Base-by-base conservation (phyloP, 2,113 vertebrate genomes). In the Channa maculata region DNA sequence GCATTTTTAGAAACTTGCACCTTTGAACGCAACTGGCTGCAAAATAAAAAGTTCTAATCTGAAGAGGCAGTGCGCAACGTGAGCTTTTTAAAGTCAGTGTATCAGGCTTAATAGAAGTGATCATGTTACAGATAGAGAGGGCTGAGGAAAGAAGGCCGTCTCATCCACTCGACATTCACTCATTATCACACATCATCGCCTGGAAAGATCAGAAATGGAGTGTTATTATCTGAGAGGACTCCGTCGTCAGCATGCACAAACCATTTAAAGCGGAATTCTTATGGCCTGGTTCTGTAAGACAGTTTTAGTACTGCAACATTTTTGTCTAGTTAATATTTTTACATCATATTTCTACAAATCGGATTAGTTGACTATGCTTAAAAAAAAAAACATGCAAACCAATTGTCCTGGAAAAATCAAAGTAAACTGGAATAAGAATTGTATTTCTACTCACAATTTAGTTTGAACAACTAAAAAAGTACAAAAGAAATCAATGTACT, bases 111-210 rank as follows among this genome's bases (percentile, higher is more conserved):
- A 80, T 73, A 63, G 8, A 75, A 53, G 80, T 77, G 3, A 57
- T 36, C 63, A 75, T 58, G 67, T 69, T 64, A 62, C 54, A 10
- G 49, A 77, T 58, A 10, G 49, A 77, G 52, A 57, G 39, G 58
- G 76, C 46, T 79, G 68, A 86, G 79, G 75, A 75, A 73, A 68
- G 41, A 75, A 79, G 77, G 41, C 34, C 53, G 45, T 48, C 14
- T 39, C 57, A 37, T 59, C 95, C 95, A 94, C 78, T 94, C 94
- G 79, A 95, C 93, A 96, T 90, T 97, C 77, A 77, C 95, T 97
- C 33, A 95, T 96, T 2, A 95, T 95, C 73, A 96, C 93, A 10
- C 94, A 95, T 63, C 24, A 96, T 84, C 2, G 92, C 94, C 86
- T 96, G 92, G 0, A 95, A 94, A 83, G 95, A 75, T 0, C 90